A percentile compares a stretch with the other conserved stretches of the same genome.
Conservation (phyloP, 2,888 invertebrate genomes). For the Cantharis flavilabris region DNA sequence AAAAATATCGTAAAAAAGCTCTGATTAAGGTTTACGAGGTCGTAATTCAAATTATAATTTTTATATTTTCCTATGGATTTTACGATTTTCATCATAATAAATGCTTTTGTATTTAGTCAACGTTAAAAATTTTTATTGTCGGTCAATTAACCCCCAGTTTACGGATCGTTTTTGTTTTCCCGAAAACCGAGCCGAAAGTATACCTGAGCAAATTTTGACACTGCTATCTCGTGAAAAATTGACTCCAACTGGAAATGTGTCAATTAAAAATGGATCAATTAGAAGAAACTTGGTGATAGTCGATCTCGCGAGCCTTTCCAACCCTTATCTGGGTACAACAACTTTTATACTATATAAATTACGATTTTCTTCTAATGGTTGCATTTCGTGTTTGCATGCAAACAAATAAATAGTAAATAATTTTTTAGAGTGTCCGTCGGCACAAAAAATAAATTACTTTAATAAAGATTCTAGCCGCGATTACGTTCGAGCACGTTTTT, state of each 20-base stretch:
- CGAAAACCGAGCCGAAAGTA: neutral
- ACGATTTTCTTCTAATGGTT: neutral
- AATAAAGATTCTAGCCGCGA: neutral
- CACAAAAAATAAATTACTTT: neutral
- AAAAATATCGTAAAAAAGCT: neutral
- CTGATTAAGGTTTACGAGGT: neutral
- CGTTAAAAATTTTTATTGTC: neutral
- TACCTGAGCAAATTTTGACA: neutral
- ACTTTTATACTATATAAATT: neutral
- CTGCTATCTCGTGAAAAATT: neutral
- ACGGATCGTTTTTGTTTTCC: neutral
- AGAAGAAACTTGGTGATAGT: neutral
- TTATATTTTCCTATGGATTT: neutral
- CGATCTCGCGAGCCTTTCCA: neutral
- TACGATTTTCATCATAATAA: neutral
- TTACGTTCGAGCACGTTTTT: neutral
- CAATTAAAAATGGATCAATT: neutral
- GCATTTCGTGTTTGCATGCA: neutral
- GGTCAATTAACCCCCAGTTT: neutral
- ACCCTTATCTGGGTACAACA: neutral
- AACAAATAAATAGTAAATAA: neutral
- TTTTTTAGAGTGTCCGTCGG: neutral
- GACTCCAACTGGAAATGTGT: neutral
- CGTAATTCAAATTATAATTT: neutral
- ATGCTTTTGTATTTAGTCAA: neutral